Percentiles rank a stretch among this genome's conserved stretches.
These are phyloP conservation scores for Tympanoctomys barrerae DNA, from an alignment of 2,797 vertebrate genomes.

Conservation along the genomic window DNA sequence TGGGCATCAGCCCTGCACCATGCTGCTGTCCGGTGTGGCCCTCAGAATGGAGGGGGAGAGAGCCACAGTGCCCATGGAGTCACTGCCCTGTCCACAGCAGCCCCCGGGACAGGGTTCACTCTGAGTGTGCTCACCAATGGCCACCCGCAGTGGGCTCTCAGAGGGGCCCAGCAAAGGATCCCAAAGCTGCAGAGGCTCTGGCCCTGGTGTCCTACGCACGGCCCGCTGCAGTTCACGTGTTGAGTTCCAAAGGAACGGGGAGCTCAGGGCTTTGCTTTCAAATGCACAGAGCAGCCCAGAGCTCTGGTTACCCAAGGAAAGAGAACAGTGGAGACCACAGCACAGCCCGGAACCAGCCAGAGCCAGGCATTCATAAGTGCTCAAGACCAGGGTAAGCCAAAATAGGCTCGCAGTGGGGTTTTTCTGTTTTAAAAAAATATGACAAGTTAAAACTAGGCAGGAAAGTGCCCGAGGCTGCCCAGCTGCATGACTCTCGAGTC, in stretches of 20 bases:
- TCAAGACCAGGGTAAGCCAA: not conserved
- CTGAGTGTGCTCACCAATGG: not conserved
- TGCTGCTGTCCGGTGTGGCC: rapidly evolving
- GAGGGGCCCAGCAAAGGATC: not conserved
- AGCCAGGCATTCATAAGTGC: too few species aligned
- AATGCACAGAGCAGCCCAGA: not conserved
- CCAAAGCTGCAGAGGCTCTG: not conserved
- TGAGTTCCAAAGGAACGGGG: not conserved
- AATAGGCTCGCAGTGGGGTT: not conserved
- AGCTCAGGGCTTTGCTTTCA: not conserved
- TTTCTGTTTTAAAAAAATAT: not conserved
- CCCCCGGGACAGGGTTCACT: not conserved
- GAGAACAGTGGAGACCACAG: not conserved
- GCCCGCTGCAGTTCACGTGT: too few species aligned
- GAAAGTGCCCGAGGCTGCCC: not conserved
- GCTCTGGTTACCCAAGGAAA: not conserved
- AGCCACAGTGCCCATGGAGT: rapidly evolving
- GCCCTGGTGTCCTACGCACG: not conserved
- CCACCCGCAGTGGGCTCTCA: not conserved
- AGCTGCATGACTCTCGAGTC: not conserved
- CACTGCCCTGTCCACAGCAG: rapidly evolving
- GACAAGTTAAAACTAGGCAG: conserved; percentile 7
- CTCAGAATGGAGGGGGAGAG: not conserved
- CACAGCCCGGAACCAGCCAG: not conserved
- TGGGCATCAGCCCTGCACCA: rapidly evolving